Base-by-base conservation (phyloP, 2,888 invertebrate genomes). In the Litoditis marina region DNA sequence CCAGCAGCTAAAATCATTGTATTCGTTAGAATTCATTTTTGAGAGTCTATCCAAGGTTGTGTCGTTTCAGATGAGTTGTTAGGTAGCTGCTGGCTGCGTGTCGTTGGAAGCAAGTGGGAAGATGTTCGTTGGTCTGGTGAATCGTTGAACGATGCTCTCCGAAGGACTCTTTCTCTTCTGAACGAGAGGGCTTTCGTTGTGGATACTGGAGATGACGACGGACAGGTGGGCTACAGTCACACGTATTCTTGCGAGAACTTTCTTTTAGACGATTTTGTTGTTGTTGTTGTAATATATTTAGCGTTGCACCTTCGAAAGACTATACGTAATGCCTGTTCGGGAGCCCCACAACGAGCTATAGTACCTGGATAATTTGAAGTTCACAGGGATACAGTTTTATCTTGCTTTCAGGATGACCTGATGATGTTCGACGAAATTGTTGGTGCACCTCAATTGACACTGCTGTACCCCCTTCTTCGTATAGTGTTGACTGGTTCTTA, bases 31-130 rank as follows among this genome's bases (percentile, higher is more conserved):
- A n/a, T n/a, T n/a, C n/a, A n/a, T n/a, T n/a, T n/a, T n/a, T n/a
- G n/a, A n/a, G n/a, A n/a, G n/a, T n/a, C n/a, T n/a, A n/a, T n/a
- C n/a, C n/a, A n/a, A n/a, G n/a, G n/a, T n/a, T 25, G 30, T 28
- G 25, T 30, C 11, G 13, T 36, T 66, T 36, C 59, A 78, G 78
- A 74, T 53, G 76, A 80, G 36, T 62, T 77, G 22, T 72, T 78
- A 27, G 77, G 73, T 22, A 71, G 72, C 60, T 59, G 67, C 11
- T 72, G 76, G 55, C 68, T 80, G 36, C 71, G 80, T 7, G 72
- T 73, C 3, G 59, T 78, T 19, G 76, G 70, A n/a, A 66, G 76
- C 39, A 57, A 70, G 13, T 68, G 71, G 63, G 56, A 69, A 13
- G 65, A 68, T 32, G 50, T 60, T 3, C 65, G 66, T 47, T 77